These are phyloP conservation scores for Nebria salina DNA, from an alignment of 2,888 invertebrate species.

Conservation along the genomic window DNA sequence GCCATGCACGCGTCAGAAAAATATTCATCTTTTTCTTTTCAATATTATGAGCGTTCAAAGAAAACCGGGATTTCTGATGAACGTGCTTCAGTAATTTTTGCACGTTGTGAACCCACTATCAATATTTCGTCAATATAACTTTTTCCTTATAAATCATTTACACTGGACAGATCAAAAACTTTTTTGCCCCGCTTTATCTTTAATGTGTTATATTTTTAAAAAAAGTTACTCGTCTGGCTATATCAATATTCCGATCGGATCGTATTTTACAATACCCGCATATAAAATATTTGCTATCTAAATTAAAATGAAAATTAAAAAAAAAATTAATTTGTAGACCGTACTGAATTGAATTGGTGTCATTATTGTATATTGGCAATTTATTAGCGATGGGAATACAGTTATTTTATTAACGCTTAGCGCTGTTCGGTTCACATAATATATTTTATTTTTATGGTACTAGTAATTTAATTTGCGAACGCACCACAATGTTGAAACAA, in stretches of 20 bases:
- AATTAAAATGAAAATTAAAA: background rate
- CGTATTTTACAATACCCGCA: background rate
- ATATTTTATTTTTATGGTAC: background rate
- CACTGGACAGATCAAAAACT: constrained; percentile 25
- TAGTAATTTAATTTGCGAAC: too few relatives aligned
- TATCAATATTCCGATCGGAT: background rate
- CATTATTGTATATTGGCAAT: background rate
- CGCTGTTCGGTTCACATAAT: background rate
- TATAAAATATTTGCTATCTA: too few relatives aligned
- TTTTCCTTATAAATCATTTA: constrained; percentile 29
- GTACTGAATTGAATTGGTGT: background rate
- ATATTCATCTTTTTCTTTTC: constrained; percentile 4
- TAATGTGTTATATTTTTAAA: constrained; percentile 22
- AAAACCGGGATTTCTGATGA: background rate
- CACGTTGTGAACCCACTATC: constrained; percentile 4
- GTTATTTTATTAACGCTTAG: background rate
- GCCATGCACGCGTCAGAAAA: background rate
- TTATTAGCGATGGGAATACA: background rate
- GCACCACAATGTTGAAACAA: too few relatives aligned
- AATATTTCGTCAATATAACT: constrained; percentile 27
- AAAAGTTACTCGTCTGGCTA: constrained; percentile 4
- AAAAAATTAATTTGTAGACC: background rate
- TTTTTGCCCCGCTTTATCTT: constrained; percentile 12
- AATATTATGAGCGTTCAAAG: background rate
- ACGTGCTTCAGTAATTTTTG: background rate